phyloP scores from a whole-genome alignment of 2,888 invertebrate genomes.

The Thera obeliscata region DNA sequence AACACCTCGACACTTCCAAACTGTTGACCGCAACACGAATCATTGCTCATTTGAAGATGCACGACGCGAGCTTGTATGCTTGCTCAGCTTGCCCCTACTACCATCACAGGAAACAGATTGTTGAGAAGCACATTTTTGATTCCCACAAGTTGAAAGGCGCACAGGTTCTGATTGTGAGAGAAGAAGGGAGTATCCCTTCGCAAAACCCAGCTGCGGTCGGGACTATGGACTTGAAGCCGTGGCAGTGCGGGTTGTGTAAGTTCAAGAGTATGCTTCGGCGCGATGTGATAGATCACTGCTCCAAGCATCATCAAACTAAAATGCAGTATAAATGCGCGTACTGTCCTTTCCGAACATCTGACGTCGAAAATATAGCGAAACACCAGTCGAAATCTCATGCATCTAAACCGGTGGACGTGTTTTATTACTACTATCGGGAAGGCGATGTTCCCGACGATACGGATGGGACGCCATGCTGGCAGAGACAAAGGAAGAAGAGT shows the following conservation, averaged over 20 bases:
- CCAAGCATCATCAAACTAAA: constrained; percentile 85
- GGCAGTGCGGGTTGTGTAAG: constrained; percentile 89
- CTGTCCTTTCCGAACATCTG: constrained; percentile 85
- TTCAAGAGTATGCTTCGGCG: constrained; percentile 84
- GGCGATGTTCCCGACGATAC: constrained; percentile 60
- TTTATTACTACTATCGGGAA: constrained; percentile 84
- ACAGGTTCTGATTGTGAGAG: constrained; percentile 67
- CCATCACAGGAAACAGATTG: constrained; percentile 85
- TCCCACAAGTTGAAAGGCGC: constrained; percentile 80
- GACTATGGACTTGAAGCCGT: constrained; percentile 85
- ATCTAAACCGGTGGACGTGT: constrained; percentile 60
- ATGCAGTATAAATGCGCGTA: constrained; percentile 89
- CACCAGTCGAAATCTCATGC: constrained; percentile 86
- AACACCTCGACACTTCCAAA: constrained; percentile 73
- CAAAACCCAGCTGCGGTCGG: constrained; percentile 34
- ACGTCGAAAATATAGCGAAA: constrained; percentile 81
- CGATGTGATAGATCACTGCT: constrained; percentile 86
- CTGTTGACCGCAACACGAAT: constrained; percentile 85
- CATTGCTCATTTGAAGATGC: constrained; percentile 89
- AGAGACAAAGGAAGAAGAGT: constrained; percentile 60
- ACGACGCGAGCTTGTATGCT: constrained; percentile 89
- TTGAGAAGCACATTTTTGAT: constrained; percentile 82
- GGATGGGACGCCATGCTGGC: constrained; percentile 68
- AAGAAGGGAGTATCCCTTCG: constrained; percentile 49
- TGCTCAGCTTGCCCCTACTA: constrained; percentile 88